Conservation (phyloP, 2,888 invertebrate genomes). For the Trissolcus japonicus region DNA sequence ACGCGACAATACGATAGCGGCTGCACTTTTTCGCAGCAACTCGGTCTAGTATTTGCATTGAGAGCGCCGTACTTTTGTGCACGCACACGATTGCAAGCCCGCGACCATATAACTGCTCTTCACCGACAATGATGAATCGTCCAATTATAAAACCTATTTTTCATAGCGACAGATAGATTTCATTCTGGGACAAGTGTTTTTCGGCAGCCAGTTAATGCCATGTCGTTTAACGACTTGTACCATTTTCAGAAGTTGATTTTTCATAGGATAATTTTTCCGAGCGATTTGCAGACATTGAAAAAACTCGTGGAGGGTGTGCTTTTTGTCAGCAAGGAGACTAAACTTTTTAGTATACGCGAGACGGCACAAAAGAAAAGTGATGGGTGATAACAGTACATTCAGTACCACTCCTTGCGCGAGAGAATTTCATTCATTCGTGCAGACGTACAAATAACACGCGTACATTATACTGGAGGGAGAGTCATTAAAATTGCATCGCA, state of each 20-base stretch:
- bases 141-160: constrained; percentile 16
- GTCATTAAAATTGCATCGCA: constrained; percentile 27
- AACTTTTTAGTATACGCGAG: background rate
- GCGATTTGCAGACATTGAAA: too few relatives aligned
- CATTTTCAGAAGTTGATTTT: background rate
- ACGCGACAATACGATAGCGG: constrained; percentile 41
- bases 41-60: constrained; percentile 33
- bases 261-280: background rate
- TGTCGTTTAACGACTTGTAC: background rate
- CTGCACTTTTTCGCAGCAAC: constrained; percentile 34
- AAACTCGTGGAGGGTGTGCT: background rate
- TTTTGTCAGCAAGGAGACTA: background rate
- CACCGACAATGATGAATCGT: constrained; percentile 22
- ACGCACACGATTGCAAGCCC: background rate
- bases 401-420: constrained; percentile 8
- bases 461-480: constrained; percentile 14
- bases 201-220: background rate
- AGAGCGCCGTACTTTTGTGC: constrained; percentile 12
- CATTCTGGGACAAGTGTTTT: constrained; percentile 7
- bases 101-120: background rate
- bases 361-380: background rate
- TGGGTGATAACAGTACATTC: constrained; percentile 15
- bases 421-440: constrained; percentile 27
- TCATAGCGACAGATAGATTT: constrained; percentile 6
- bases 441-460: constrained; percentile 2